phyloP scores from a whole-genome alignment of 2,797 vertebrate species.

The Megaceryle alcyon region DNA sequence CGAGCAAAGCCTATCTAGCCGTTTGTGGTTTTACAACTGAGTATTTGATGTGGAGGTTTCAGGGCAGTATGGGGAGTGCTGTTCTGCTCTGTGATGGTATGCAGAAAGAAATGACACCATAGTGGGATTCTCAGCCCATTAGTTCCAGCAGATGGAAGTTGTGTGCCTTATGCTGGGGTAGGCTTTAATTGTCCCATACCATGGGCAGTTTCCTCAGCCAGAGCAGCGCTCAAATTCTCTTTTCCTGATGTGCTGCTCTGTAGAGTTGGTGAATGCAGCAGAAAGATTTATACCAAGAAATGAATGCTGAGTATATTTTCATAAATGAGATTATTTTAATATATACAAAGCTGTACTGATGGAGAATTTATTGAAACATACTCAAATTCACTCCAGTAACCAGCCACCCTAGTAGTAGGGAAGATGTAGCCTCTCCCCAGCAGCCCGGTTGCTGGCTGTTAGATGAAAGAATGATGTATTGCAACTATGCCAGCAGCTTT shows the following conservation, averaged over 20 bases:
- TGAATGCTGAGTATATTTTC: not conserved
- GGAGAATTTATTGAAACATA: conserved; percentile 59
- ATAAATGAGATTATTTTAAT: conserved; percentile 76
- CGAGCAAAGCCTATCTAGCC: not conserved
- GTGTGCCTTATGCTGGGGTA: not conserved
- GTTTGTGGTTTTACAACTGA: not conserved
- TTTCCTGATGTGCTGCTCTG: not conserved
- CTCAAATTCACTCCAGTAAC: conserved; percentile 81
- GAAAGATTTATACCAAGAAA: not conserved
- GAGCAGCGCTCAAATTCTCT: not conserved
- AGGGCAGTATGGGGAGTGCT: not conserved
- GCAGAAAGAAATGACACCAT: not conserved
- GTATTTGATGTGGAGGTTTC: not conserved
- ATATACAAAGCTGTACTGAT: conserved; percentile 80
- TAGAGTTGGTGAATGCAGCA: not conserved
- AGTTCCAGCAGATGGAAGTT: conserved; percentile 23
- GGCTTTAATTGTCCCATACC: not conserved
- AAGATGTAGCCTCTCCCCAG: conserved; percentile 73
- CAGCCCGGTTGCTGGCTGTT: conserved; percentile 69
- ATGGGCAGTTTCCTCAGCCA: not conserved
- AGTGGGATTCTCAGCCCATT: not conserved
- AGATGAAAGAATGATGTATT: conserved; percentile 71
- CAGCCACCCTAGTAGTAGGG: conserved; percentile 77
- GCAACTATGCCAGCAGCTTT: conserved; percentile 75
- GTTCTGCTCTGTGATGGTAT: not conserved